Evolutionary conservation across 2,888 invertebrate genomes (phyloP), one percentile per base, ranked within the genome.

Genomic region (Xanthorhoe designata): DNA sequence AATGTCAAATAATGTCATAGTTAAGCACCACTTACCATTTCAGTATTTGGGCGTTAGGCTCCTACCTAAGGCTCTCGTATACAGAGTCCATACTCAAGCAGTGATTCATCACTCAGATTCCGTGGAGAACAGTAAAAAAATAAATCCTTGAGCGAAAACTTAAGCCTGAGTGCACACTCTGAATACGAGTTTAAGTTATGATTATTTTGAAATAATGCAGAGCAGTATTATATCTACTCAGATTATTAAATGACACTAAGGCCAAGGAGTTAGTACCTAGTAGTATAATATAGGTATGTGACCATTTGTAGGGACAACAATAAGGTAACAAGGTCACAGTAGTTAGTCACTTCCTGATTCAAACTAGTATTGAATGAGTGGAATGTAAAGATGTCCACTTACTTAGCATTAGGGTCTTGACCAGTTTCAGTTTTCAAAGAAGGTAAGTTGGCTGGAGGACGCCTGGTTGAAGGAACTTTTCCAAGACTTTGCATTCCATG

Each of bases 401-500:
- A 93, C 93, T 88, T 93, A 80, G 89, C 77, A 81, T 87, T 92
- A 73, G 94, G 82, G 79, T 94, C 94, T 83, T 91, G 92, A 80
- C 94, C 94, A 83, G 94, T 95, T 95, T 99, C 99, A 91, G 99
- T 98, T 95, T 98, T 99, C 94, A 99, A 94, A 96, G 99, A 99
- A 90, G 99, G 99, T 94, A 99, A 95, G 95, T 99, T 98, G 90
- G 98, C 98, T 92, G 99, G 99, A 95, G 99, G 98, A 92, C 99
- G 97, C 94, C 99, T 97, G 91, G 98, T 98, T 94, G 97, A 97
- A 92, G 98, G 98, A 94, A 99, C 98, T 96, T 99, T 99, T 94
- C 99, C 99, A 96, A 99, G 96, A 95, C 97, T 97, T 97, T 99
- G 99, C 97, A 99, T 98, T 96, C 99, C 99, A 98, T 99, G 98